Evolutionary conservation across 2,797 vertebrate species (phyloP).

Genomic region (Nannoperca obscura): DNA sequence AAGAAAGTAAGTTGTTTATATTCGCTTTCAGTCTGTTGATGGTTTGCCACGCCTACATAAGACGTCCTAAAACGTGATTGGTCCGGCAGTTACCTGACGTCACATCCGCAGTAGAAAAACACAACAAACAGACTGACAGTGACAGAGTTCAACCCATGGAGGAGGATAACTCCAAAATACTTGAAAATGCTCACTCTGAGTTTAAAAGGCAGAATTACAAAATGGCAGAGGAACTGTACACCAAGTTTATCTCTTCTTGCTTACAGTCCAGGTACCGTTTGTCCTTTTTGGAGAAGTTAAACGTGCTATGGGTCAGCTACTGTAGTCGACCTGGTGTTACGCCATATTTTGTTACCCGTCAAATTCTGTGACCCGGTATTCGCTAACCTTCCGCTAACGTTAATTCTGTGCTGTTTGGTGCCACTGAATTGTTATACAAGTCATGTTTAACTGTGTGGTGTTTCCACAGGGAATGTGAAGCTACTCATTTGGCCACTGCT

Average conservation of each 20-base stretch:
- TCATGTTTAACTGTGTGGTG: not conserved
- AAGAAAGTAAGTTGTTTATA: not conserved
- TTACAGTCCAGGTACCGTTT: constrained; percentile 72
- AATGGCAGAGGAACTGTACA: constrained; percentile 82
- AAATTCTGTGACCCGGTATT: not conserved
- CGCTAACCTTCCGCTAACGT: not conserved
- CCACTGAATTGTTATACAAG: not conserved
- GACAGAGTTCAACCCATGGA: constrained; percentile 50
- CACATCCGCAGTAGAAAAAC: constrained; percentile 48
- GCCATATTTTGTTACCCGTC: constrained; percentile 9
- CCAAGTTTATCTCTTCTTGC: constrained; percentile 80
- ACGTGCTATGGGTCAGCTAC: not conserved
- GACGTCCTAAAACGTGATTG: constrained; percentile 37
- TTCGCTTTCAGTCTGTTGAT: no score
- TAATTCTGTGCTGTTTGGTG: fast-evolving
- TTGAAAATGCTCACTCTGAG: constrained; percentile 76
- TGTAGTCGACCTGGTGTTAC: not conserved
- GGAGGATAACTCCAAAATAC: constrained; percentile 30
- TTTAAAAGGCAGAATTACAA: constrained; percentile 75
- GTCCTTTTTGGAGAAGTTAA: not conserved
- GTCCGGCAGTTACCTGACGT: not conserved
- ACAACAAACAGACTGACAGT: not conserved
- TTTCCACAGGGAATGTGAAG: constrained; percentile 75
- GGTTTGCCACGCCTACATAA: not conserved
- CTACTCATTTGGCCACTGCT: constrained; percentile 85